Evolutionary conservation across 2,797 vertebrate genomes (phyloP).

Genomic region (Denticeps clupeoides): DNA sequence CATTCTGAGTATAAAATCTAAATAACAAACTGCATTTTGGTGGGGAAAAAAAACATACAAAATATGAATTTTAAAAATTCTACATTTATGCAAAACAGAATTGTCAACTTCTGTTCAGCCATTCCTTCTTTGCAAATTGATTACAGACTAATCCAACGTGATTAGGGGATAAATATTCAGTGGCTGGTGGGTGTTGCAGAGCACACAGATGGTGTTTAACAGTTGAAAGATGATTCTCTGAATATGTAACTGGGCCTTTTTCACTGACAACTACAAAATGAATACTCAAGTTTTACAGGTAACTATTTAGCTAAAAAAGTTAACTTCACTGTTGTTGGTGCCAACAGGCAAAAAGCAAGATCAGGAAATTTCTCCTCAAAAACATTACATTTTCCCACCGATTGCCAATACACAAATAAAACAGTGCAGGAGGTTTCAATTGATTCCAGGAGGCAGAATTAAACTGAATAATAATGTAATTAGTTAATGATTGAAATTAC

Average conservation of each 20-base stretch:
- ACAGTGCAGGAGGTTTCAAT: too few relatives aligned
- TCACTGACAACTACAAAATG: neutral
- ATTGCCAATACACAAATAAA: too few relatives aligned
- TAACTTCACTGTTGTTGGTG: too few relatives aligned
- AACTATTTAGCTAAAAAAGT: too few relatives aligned
- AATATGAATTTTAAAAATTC: neutral
- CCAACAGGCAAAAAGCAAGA: too few relatives aligned
- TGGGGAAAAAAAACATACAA: too few relatives aligned
- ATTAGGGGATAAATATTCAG: slow-evolving; percentile 22
- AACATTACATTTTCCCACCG: too few relatives aligned
- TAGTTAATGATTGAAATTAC: slow-evolving; percentile 1
- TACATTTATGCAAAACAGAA: neutral
- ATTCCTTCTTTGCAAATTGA: slow-evolving; percentile 12
- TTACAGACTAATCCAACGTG: slow-evolving; percentile 19
- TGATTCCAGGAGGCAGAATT: neutral
- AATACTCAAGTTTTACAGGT: neutral
- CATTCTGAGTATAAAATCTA: too few relatives aligned
- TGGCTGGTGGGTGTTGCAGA: neutral
- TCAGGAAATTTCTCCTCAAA: too few relatives aligned
- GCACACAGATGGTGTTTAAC: slow-evolving; percentile 24
- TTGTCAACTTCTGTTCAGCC: neutral
- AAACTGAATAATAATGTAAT: neutral
- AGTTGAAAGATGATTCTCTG: slow-evolving; percentile 13
- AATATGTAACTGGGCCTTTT: too few relatives aligned
- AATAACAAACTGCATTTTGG: too few relatives aligned